A percentile compares a stretch with the other conserved stretches of the same genome.
phyloP scores from a whole-genome alignment of 2,797 vertebrate genomes.

The Enteromius fasciolatus region DNA sequence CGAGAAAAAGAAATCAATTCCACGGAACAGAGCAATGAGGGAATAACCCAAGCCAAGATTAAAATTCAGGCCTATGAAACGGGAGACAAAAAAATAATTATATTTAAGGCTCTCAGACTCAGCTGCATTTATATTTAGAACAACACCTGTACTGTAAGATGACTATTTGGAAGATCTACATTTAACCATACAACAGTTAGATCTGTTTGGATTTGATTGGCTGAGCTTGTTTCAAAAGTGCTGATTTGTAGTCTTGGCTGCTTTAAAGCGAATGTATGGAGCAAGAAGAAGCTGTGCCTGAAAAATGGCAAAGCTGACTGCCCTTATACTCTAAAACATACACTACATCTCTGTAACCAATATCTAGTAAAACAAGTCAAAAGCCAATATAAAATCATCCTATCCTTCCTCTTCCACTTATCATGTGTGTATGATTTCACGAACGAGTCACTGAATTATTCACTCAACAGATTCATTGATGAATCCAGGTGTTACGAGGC shows the following conservation, averaged over 20 bases:
- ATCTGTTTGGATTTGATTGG: neutral
- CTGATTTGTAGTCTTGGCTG: neutral
- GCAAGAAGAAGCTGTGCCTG: neutral
- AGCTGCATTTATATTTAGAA: neutral
- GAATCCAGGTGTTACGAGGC: too few species aligned
- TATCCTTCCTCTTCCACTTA: neutral
- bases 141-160: neutral
- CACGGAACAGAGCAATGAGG: slow-evolving; percentile 65
- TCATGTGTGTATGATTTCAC: neutral
- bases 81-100: slow-evolving; percentile 77
- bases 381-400: too few species aligned
- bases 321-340: neutral
- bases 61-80: slow-evolving; percentile 78
- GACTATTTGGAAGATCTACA: neutral
- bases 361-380: too few species aligned
- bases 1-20: slow-evolving; percentile 75
- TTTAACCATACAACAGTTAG: neutral
- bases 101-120: slow-evolving; percentile 65
- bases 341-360: neutral
- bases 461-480: neutral
- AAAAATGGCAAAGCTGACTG: neutral
- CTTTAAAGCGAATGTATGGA: neutral
- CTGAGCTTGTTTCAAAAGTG: neutral
- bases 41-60: slow-evolving; percentile 81
- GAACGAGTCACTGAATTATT: neutral